Base-by-base conservation (phyloP, 2,888 invertebrate species). In the Tanytarsus gracilentus region DNA sequence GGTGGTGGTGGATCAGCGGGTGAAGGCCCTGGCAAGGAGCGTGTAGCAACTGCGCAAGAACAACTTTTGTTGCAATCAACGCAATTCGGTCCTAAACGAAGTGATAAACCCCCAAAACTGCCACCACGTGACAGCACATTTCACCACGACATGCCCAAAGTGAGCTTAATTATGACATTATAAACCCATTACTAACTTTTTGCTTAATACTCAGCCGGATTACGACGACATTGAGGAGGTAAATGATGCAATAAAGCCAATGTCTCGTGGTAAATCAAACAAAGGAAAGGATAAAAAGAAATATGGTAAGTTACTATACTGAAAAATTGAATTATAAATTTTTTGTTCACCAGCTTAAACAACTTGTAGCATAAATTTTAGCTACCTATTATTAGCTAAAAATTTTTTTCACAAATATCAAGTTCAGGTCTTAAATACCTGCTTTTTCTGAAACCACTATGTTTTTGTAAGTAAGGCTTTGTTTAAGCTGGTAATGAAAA, bases 61-160 rank as follows among this genome's bases (percentile, higher is more conserved):
- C 86, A 86, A 71, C 77, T 86, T 63, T 75, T 85, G 72, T 75
- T 81, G 77, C 80, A 80, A 69, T 75, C 76, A 66, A 78, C 78
- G 66, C 78, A 78, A 68, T 72, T 77, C 67, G 83, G 83, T 48
- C 84, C 83, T 68, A 78, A 86, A 68, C 80, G 88, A 69, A 85
- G 85, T 65, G 92, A 93, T 70, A 88, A 87, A 73, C 93, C 93
- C 59, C 94, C 94, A 9, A 93, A 93, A 75, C 78, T 94, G 69
- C 93, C 94, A 56, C 93, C 94, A 21, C 79, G 94, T 72, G 93
- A 93, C 75, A 88, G 86, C 72, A 85, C 87, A 66, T 76, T 76
- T 61, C 80, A 81, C 64, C 88, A 90, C 73, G 89, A 90, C 75
- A 92, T 92, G 75, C 92, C 93, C 66, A 91, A 90, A 85, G 90